Base-by-base conservation (phyloP, 1,140 invertebrate species). In the Neodiprion virginianus region DNA sequence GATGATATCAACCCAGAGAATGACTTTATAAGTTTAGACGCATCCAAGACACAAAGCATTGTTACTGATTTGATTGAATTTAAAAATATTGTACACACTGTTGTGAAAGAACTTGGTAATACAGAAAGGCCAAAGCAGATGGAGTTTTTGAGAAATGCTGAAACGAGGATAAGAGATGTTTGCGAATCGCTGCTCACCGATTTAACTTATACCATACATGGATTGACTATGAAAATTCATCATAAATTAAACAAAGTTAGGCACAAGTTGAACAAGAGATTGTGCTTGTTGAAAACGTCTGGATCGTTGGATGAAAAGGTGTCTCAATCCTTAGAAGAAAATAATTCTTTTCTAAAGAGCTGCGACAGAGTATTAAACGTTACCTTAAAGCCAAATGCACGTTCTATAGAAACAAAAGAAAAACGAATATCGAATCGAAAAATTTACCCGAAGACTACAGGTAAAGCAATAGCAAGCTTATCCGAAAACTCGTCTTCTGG, bases 201-300 rank as follows among this genome's bases (percentile, higher is more conserved):
- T 70, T 17, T 78, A 4, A 50, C 73, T 65, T 23, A 12, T 7
- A 67, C 68, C 50, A 61, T 76, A 23, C 67, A 67, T 11, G 69
- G 71, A n/a, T 72, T 78, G 53, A 48, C 77, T 7, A 21, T 72
- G 48, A 78, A 76, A 72, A 71, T 76, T 12, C 48, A 78, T 50
- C 53, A 72, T 7, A 69, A 71, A 40, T 76, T 78, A n/a, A 67
- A 70, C 50, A 76, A 76, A 48, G 48, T 76, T n/a, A 50, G 53
- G 48, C 49, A 49, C 40, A 71, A 74, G 75, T 49, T 78, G 28
- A 48, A 74, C n/a, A 74, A 74, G 70, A 68, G 67, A 48, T 50
- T 78, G 1, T 78, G 75, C 17, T 48, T 21, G 17, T 28, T 74
- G 53, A 48, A 70, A 21, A 72, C 68, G 21, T 73, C 14, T 53